Percentiles rank a stretch among this genome's conserved stretches.
These are phyloP conservation scores for Eubasilissa splendida DNA, from an alignment of 2,888 invertebrate genomes.

Conservation along the genomic window DNA sequence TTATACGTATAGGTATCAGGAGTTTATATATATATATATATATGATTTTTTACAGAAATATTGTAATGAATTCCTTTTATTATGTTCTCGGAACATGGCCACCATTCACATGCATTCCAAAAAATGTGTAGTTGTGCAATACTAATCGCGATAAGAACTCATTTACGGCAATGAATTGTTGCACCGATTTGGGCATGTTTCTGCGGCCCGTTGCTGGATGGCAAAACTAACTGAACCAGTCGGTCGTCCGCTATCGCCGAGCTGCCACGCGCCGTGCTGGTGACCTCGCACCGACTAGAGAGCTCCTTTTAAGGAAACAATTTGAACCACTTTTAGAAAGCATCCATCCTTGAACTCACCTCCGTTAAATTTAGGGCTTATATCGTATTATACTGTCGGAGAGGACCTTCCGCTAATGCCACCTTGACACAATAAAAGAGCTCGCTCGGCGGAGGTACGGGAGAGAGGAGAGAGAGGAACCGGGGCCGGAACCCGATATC, in stretches of 20 bases:
- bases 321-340: constrained; percentile 31
- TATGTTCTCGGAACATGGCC: too few relatives aligned
- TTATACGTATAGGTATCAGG: too few relatives aligned
- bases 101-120: too few relatives aligned
- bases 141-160: too few relatives aligned
- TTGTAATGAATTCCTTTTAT: too few relatives aligned
- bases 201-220: constrained; percentile 20
- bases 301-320: constrained; percentile 31
- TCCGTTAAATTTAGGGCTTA: background rate
- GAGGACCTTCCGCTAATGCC: background rate
- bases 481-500: constrained; percentile 11
- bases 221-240: constrained; percentile 34
- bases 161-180: constrained; percentile 15
- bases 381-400: background rate
- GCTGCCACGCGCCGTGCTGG: background rate
- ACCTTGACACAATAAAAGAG: constrained; percentile 17
- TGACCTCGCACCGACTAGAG: constrained; percentile 28
- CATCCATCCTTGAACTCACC: constrained; percentile 17
- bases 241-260: constrained; percentile 14
- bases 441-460: background rate
- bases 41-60: too few relatives aligned
- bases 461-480: constrained; percentile 12
- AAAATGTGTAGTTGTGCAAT: too few relatives aligned
- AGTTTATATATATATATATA: too few relatives aligned
- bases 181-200: constrained; percentile 27